Evolutionary conservation across 2,888 invertebrate species (phyloP).

Genomic region (Glaucopsyche alexis): DNA sequence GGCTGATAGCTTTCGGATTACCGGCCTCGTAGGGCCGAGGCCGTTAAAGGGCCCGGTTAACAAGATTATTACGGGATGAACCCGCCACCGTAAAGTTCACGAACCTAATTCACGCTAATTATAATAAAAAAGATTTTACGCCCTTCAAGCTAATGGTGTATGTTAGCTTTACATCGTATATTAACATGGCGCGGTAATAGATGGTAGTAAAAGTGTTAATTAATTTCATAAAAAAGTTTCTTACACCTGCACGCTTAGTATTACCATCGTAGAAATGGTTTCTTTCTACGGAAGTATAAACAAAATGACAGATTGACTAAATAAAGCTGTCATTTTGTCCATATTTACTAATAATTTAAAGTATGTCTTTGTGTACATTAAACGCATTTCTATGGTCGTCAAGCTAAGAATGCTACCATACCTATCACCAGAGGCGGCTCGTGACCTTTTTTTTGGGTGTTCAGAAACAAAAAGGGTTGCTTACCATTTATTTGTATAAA

Average conservation of each 20-base stretch:
- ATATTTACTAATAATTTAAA: too few relatives aligned
- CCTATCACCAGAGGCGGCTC: too few relatives aligned
- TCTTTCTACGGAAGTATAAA: too few relatives aligned
- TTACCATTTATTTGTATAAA: too few relatives aligned
- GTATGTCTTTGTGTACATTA: too few relatives aligned
- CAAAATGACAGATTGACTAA: too few relatives aligned
- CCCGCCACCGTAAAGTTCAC: conserved; percentile 63
- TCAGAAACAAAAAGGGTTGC: too few relatives aligned
- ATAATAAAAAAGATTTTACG: conserved; percentile 20
- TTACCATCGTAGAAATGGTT: too few relatives aligned
- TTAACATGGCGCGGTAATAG: background rate
- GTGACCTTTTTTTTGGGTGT: too few relatives aligned
- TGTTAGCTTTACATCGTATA: background rate
- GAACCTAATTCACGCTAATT: conserved; percentile 4
- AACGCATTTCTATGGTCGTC: too few relatives aligned
- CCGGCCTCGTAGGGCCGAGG: conserved; percentile 65
- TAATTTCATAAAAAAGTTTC: conserved; percentile 69
- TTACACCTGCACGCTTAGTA: conserved; percentile 41
- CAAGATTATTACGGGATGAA: conserved; percentile 80
- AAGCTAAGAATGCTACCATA: too few relatives aligned
- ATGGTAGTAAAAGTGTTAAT: conserved; percentile 67
- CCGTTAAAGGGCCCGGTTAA: conserved; percentile 80
- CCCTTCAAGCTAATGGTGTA: background rate
- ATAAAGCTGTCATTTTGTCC: too few relatives aligned
- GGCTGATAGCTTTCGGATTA: conserved; percentile 77